Conservation (phyloP, 2,797 vertebrate species). For the Xiphophorus birchmanni region DNA sequence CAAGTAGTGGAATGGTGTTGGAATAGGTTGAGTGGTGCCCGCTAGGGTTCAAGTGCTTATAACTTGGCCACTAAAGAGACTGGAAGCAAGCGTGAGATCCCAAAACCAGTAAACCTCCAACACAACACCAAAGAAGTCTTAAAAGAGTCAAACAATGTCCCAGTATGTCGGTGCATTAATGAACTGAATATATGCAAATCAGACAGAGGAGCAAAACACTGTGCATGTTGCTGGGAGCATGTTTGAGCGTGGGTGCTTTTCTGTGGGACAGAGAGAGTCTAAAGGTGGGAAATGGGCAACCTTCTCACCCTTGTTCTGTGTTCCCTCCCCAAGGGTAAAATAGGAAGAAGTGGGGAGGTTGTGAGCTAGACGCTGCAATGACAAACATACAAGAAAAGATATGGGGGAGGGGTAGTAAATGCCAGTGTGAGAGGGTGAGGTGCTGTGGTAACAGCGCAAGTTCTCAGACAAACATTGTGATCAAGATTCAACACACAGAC, state of each 20-base stretch:
- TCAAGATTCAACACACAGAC: conserved; percentile 67
- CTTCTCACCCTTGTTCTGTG: conserved; percentile 79
- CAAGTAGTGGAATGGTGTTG: conserved; percentile 36
- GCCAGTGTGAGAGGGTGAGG: conserved; percentile 52
- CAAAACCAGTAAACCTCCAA: conserved; percentile 46
- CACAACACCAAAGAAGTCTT: conserved; percentile 49
- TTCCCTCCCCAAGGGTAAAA: conserved; percentile 60
- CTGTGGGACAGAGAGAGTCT: conserved; percentile 61
- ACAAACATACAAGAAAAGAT: conserved; percentile 63
- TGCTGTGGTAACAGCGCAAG: conserved; percentile 61
- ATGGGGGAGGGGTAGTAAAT: conserved; percentile 62
- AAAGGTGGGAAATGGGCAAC: conserved; percentile 84
- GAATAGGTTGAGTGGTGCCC: conserved; percentile 60
- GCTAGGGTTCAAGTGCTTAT: conserved; percentile 64
- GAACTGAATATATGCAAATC: conserved; percentile 73
- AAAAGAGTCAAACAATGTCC: conserved; percentile 63
- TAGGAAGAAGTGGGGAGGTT: conserved; percentile 60
- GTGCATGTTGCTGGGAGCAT: conserved; percentile 58
- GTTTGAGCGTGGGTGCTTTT: conserved; percentile 50
- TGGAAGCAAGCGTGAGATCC: conserved; percentile 50
- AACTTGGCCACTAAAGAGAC: conserved; percentile 59
- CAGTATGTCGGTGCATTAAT: conserved; percentile 73
- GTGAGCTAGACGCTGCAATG: conserved; percentile 56
- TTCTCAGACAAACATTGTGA: conserved; percentile 60
- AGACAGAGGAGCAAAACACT: conserved; percentile 51